phyloP scores from a whole-genome alignment of 2,797 vertebrate species.

The Sebastes hopkinsi region DNA sequence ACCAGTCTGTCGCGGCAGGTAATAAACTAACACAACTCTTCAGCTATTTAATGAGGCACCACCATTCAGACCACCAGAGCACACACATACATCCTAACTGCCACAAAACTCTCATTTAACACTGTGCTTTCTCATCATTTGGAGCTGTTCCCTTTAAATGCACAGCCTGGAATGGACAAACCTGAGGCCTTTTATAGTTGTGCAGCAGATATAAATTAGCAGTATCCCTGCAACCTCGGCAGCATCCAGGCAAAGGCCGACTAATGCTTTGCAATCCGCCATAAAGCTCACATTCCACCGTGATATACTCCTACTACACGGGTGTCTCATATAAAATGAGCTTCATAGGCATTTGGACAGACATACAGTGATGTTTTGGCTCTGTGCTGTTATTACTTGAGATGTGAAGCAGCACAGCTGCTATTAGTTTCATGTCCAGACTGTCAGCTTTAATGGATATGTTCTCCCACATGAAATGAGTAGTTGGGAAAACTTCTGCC shows the following conservation, averaged over 20 bases:
- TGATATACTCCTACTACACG: constrained; percentile 46
- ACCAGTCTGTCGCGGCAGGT: not conserved
- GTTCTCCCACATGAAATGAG: constrained; percentile 54
- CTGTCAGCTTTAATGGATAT: constrained; percentile 62
- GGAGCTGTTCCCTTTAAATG: constrained; percentile 56
- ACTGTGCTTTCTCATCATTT: constrained; percentile 61
- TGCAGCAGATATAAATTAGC: constrained; percentile 70
- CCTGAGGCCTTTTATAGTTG: constrained; percentile 59
- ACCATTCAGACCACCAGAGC: constrained; percentile 3
- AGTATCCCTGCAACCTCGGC: constrained; percentile 35
- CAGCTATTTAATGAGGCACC: constrained; percentile 60
- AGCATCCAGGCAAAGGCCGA: constrained; percentile 55
- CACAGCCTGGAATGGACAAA: constrained; percentile 53
- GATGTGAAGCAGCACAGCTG: constrained; percentile 62
- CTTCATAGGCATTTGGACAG: constrained; percentile 52
- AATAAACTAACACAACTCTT: constrained; percentile 49
- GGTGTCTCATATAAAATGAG: constrained; percentile 57
- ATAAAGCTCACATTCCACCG: constrained; percentile 52
- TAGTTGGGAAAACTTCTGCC: constrained; percentile 46
- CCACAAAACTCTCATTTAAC: constrained; percentile 33
- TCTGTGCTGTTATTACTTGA: constrained; percentile 57
- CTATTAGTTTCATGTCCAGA: constrained; percentile 54
- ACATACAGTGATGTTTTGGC: constrained; percentile 59
- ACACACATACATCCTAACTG: constrained; percentile 3
- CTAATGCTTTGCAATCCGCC: constrained; percentile 53